These are phyloP conservation scores for Pilophorus perplexus DNA, from an alignment of 2,888 invertebrate genomes.

Conservation along the genomic window DNA sequence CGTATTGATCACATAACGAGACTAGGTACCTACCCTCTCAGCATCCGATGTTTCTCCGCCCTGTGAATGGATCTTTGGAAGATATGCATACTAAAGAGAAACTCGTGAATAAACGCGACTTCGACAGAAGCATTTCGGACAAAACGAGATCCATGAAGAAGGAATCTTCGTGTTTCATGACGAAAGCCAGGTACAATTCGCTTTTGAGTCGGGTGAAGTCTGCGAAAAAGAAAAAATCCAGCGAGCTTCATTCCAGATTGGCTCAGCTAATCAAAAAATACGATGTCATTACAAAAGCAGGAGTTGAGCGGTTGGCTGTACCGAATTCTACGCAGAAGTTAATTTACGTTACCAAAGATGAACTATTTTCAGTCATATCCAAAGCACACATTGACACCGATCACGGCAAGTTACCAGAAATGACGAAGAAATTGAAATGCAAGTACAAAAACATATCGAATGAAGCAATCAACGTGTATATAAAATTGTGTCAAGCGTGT, in stretches of 20 bases:
- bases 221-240: background rate
- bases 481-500: constrained; percentile 22
- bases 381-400: constrained; percentile 25
- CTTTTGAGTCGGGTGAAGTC: constrained; percentile 19
- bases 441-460: constrained; percentile 37
- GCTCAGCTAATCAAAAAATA: constrained; percentile 21
- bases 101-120: constrained; percentile 14
- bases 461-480: constrained; percentile 14
- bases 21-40: too few relatives aligned
- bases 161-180: constrained; percentile 15
- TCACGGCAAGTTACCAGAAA: constrained; percentile 27
- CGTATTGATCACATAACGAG: too few relatives aligned
- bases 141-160: background rate
- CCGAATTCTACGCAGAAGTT: constrained; percentile 11
- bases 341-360: constrained; percentile 30
- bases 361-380: constrained; percentile 15
- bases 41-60: too few relatives aligned
- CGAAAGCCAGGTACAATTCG: constrained; percentile 11
- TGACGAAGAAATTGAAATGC: constrained; percentile 21
- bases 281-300: constrained; percentile 7
- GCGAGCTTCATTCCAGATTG: constrained; percentile 8
- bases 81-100: constrained; percentile 28
- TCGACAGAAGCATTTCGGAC: constrained; percentile 6
- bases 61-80: constrained; percentile 15
- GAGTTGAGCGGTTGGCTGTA: constrained; percentile 17